Conservation (phyloP, 2,113 vertebrate genomes). For the Engraulis encrasicolus region DNA sequence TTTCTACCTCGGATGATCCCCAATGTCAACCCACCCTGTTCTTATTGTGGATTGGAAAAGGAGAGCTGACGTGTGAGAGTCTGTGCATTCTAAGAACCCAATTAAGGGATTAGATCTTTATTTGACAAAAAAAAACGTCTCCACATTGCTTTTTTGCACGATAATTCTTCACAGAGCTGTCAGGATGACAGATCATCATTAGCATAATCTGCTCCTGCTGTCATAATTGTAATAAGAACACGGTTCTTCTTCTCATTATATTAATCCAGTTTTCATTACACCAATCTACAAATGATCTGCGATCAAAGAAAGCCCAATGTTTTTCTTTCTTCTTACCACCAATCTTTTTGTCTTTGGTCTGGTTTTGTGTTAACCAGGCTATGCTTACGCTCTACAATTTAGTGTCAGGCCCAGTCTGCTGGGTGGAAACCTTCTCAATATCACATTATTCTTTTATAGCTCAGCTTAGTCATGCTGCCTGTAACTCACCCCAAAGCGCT, state of each 20-base stretch:
- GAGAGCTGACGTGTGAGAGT: no score
- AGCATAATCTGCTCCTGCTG: no score
- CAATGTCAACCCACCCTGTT: not conserved
- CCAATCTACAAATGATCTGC: no score
- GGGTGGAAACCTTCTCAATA: conserved; percentile 70
- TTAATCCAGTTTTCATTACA: conserved; percentile 6
- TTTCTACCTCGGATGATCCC: not conserved
- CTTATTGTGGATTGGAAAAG: not conserved
- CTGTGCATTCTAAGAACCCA: no score
- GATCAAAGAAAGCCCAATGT: not conserved
- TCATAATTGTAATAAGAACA: no score
- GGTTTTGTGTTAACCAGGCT: conserved; percentile 21
- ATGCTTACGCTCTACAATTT: conserved; percentile 36
- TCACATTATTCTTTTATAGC: conserved; percentile 81
- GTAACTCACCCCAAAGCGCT: conserved; percentile 74
- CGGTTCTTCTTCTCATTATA: not conserved
- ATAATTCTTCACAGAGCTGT: no score
- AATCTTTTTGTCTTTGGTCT: not conserved
- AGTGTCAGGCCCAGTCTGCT: conserved; percentile 48
- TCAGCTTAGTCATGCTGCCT: conserved; percentile 63
- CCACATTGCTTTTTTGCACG: no score
- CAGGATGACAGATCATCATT: no score
- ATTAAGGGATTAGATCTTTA: no score
- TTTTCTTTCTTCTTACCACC: not conserved
- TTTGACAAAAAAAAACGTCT: no score